Conservation (phyloP, 1,140 invertebrate species). For the Centruroides sculpturatus region DNA sequence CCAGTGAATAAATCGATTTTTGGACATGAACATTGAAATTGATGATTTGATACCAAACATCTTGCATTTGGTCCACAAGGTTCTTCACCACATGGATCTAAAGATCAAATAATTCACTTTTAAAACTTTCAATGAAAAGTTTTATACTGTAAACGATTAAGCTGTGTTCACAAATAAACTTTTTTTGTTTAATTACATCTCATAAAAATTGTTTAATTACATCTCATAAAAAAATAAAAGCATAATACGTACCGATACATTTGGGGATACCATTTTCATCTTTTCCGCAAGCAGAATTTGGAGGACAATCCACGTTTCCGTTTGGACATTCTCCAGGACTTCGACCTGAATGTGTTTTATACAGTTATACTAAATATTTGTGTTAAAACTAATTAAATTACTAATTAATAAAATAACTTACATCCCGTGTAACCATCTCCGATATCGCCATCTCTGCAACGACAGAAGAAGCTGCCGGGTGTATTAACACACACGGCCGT, state of each 20-base stretch:
- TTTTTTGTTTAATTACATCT: background rate
- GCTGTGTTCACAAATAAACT: background rate
- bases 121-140: background rate
- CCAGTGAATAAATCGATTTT: slow-evolving; percentile 19
- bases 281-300: slow-evolving; percentile 19
- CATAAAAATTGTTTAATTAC: background rate
- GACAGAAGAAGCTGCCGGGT: slow-evolving; percentile 60
- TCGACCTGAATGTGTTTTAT: slow-evolving; percentile 2
- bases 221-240: background rate
- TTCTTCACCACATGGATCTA: slow-evolving; percentile 20
- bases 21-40: slow-evolving; percentile 19
- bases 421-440: slow-evolving; percentile 22
- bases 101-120: background rate
- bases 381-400: background rate
- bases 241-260: slow-evolving; percentile 28
- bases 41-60: slow-evolving; percentile 19
- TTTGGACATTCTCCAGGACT: slow-evolving; percentile 21
- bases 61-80: slow-evolving; percentile 21
- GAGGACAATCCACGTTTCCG: slow-evolving; percentile 20
- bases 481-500: slow-evolving; percentile 61
- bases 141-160: background rate
- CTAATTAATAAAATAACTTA: slow-evolving; percentile 2
- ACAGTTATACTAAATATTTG: background rate
- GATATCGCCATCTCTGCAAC: slow-evolving; percentile 35
- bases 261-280: slow-evolving; percentile 23